Base-by-base conservation (phyloP, 2,113 vertebrate species). In the Elaphurus davidianus region DNA sequence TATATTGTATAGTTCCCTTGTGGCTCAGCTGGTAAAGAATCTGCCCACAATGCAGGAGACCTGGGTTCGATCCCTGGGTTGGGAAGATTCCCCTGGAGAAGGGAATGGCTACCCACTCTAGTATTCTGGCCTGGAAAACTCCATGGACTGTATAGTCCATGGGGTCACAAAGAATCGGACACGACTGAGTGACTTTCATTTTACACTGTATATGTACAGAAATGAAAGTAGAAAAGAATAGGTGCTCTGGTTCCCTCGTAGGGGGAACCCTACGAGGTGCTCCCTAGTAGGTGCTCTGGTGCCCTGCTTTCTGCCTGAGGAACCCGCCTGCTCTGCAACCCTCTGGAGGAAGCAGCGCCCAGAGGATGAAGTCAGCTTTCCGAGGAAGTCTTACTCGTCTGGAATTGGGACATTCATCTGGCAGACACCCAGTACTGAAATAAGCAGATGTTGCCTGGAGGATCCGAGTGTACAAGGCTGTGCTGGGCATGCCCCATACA, bases 341-440 rank as follows among this genome's bases (percentile, higher is more conserved):
- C 30, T 30, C 54, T 7, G 45, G 67, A 52, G 33, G 19, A 79
- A 47, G 27, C 76, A 27, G 45, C 9, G 9, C 30, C 28, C 7
- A 45, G 17, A 16, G 21, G 12, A 45, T 27, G 33, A 21, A 47
- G 89, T 3, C 6, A 25, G 17, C 60, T 97, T 98, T 98, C 92
- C 67, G 82, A 94, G 74, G 78, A 97, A 98, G 50, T 94, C 92
- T 97, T 91, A 78, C 40, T 98, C 67, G 93, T 91, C 91, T 91
- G 91, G 59, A 94, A 76, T 28, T 78, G 90, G 54, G 11, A 57
- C 82, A 59, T 55, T 81, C 23, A 50, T n/a, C 40, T 33, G 13
- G 93, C 84, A 93, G 88, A 87, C 36, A 52, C 40, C 74, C 76
- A 74, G 50, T 21, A 87, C 0, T 57, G 79, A 55, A 89, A 62